Conservation (phyloP, 2,797 vertebrate species). For the Ceyx erithaca region DNA sequence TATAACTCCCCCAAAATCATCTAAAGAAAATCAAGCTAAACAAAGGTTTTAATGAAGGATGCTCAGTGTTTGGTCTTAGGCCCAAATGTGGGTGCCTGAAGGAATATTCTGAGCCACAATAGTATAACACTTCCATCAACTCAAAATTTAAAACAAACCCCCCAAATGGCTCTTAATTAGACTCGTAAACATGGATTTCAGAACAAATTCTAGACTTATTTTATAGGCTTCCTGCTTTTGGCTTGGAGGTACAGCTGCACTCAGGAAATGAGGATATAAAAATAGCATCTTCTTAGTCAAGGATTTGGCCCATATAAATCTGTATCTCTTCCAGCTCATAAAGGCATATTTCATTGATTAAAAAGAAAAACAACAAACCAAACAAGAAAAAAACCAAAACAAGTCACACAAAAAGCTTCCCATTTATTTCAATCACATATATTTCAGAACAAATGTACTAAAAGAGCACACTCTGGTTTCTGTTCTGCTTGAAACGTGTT, state of each 20-base stretch:
- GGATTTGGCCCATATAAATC: conserved; percentile 3
- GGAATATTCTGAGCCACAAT: not conserved
- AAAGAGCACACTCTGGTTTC: not conserved
- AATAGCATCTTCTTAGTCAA: conserved; percentile 47
- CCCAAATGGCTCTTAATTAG: not conserved
- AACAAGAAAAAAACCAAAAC: too few species aligned
- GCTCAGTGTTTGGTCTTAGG: not conserved
- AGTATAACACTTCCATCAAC: not conserved
- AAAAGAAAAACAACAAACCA: not conserved
- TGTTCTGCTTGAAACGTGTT: not conserved
- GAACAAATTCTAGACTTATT: not conserved
- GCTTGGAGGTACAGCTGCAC: not conserved
- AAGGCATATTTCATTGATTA: not conserved
- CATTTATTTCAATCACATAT: not conserved
- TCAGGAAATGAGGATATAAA: conserved; percentile 56
- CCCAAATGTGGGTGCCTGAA: not conserved
- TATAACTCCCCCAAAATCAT: not conserved
- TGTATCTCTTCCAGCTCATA: conserved; percentile 13
- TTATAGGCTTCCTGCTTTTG: not conserved
- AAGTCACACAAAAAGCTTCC: not conserved
- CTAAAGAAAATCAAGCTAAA: not conserved
- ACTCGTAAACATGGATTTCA: not conserved
- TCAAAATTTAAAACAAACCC: not conserved
- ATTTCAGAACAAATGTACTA: not conserved
- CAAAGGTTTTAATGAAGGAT: not conserved